Conservation (phyloP, 2,888 invertebrate species). For the Lamellibrachia columna region DNA sequence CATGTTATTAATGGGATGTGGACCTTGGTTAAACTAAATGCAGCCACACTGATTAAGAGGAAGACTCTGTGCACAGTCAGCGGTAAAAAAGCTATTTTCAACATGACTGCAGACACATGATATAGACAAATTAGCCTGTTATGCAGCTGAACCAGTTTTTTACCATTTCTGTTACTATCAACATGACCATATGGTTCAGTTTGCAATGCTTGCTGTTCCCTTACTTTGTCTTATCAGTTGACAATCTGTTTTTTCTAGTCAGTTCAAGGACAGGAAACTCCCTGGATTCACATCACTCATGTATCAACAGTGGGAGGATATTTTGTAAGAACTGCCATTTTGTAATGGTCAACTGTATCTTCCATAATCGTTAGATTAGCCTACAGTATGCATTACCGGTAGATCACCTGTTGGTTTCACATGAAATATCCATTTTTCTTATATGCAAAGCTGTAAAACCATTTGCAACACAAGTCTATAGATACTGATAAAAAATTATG, state of each 20-base stretch:
- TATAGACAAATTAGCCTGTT: slow-evolving; percentile 11
- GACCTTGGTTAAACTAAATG: neutral
- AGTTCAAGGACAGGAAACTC: neutral
- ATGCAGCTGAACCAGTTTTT: neutral
- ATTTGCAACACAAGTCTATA: no score
- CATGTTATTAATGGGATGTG: neutral
- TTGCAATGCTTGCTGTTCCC: neutral
- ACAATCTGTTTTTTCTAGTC: neutral
- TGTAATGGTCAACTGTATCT: no score
- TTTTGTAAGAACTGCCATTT: no score
- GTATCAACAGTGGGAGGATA: neutral
- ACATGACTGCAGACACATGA: neutral
- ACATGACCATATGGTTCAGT: neutral
- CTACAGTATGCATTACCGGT: no score
- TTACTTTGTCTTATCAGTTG: neutral
- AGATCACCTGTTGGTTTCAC: no score
- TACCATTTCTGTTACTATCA: neutral
- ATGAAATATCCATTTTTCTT: no score
- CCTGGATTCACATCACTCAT: neutral
- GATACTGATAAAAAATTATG: no score
- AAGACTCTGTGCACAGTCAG: neutral
- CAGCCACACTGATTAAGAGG: neutral
- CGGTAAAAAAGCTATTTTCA: neutral
- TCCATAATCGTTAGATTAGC: no score
- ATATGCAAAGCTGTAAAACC: no score